Evolutionary conservation across 1,140 invertebrate species (phyloP).

Genomic region (Saccostrea cuccullata): DNA sequence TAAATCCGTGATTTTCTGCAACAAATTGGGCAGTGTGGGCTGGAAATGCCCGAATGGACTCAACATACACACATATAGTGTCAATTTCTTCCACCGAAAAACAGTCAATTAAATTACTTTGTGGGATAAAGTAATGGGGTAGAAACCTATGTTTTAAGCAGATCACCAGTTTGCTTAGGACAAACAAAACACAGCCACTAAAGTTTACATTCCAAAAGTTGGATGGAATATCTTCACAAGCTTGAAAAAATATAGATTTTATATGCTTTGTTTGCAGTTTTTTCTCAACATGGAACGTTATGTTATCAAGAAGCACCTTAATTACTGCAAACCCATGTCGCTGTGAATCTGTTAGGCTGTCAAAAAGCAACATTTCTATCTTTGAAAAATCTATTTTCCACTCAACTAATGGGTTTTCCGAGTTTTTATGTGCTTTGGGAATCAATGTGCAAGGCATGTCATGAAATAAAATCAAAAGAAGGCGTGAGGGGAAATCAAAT

Average conservation of each 20-base stretch:
- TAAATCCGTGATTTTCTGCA: constrained; percentile 37
- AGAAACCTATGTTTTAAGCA: constrained; percentile 37
- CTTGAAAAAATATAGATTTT: constrained; percentile 43
- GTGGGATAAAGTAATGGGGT: constrained; percentile 49
- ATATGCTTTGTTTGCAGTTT: constrained; percentile 40
- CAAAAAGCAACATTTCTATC: constrained; percentile 37
- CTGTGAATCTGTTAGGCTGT: constrained; percentile 39
- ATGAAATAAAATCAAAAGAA: neutral
- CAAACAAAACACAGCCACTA: constrained; percentile 43
- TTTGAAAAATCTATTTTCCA: constrained; percentile 49
- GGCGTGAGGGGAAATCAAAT: neutral
- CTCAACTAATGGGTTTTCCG: constrained; percentile 28
- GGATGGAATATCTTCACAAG: constrained; percentile 38
- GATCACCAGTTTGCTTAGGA: constrained; percentile 4
- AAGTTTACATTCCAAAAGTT: constrained; percentile 9
- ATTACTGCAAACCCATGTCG: constrained; percentile 44
- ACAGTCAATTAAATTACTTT: constrained; percentile 49
- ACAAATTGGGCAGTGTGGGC: constrained; percentile 6
- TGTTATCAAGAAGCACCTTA: constrained; percentile 49
- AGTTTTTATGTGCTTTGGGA: neutral
- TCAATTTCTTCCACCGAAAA: neutral
- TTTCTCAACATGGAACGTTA: neutral
- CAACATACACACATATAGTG: neutral
- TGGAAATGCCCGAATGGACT: constrained; percentile 47
- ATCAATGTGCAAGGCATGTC: neutral